These are phyloP conservation scores for Gonioctena quinquepunctata DNA, from an alignment of 1,140 invertebrate species.

Conservation along the genomic window DNA sequence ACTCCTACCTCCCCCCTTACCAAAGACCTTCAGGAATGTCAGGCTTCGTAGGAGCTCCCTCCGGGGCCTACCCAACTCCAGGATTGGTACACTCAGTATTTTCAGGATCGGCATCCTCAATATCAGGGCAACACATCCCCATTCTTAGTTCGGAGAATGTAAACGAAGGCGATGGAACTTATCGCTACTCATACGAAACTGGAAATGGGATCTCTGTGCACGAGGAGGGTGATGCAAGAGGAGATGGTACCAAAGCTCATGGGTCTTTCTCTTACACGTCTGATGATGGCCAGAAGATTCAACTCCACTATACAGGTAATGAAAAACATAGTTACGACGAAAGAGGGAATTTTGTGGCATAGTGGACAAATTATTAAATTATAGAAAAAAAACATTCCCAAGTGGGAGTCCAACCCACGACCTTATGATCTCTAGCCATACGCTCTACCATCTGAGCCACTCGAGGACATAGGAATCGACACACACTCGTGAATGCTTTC, in stretches of 20 bases:
- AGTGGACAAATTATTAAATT: too few species aligned
- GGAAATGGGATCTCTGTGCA: constrained; percentile 34
- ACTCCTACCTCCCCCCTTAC: constrained; percentile 64
- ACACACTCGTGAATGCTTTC: too few species aligned
- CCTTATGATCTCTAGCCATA: too few species aligned
- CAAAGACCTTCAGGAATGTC: constrained; percentile 50
- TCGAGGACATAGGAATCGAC: too few species aligned
- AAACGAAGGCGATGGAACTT: constrained; percentile 38
- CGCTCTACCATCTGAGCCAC: too few species aligned
- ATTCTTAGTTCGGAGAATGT: constrained; percentile 60
- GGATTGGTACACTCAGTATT: constrained; percentile 4
- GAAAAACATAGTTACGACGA: too few species aligned
- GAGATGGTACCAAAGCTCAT: constrained; percentile 38
- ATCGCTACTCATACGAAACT: constrained; percentile 45
- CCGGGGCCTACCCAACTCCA: background rate
- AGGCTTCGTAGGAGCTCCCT: constrained; percentile 42
- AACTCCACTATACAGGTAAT: constrained; percentile 62
- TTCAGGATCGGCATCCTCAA: constrained; percentile 20
- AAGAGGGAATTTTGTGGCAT: too few species aligned
- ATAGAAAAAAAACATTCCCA: too few species aligned
- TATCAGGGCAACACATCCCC: constrained; percentile 52
- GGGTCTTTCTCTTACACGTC: constrained; percentile 62
- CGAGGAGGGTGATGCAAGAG: constrained; percentile 47
- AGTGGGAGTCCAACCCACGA: too few species aligned
- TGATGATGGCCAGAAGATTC: constrained; percentile 59